phyloP scores from a whole-genome alignment of 2,888 invertebrate genomes.

The Drosophila pegasa region DNA sequence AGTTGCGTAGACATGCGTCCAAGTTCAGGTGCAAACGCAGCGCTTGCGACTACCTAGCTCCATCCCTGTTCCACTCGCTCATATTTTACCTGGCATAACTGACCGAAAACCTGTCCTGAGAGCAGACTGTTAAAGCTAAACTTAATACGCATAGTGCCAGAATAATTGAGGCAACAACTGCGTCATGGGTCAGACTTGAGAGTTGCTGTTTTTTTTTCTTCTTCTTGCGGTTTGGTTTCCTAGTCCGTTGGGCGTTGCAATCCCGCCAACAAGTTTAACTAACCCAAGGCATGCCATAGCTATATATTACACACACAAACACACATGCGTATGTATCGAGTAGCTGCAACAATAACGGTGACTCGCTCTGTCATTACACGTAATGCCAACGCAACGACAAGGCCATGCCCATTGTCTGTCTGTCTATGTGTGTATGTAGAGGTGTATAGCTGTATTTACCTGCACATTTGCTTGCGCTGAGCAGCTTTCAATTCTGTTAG shows the following conservation, averaged over 20 bases:
- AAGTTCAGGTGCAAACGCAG: constrained; percentile 77
- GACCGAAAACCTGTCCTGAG: constrained; percentile 48
- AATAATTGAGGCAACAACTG: constrained; percentile 52
- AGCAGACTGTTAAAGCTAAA: constrained; percentile 41
- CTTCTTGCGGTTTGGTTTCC: constrained; percentile 34
- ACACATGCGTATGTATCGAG: constrained; percentile 10
- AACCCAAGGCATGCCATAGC: constrained; percentile 37
- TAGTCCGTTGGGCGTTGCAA: constrained; percentile 32
- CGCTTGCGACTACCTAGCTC: constrained; percentile 20
- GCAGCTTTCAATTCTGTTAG: constrained; percentile 51
- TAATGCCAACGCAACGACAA: constrained; percentile 57
- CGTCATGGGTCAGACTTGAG: constrained; percentile 63
- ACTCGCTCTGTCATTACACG: constrained; percentile 45
- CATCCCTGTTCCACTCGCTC: constrained; percentile 23
- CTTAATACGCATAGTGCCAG: constrained; percentile 58
- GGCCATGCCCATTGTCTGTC: constrained; percentile 50
- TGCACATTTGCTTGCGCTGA: constrained; percentile 16
- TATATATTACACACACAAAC: constrained; percentile 2
- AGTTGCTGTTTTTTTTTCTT: constrained; percentile 2
- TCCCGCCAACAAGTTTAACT: constrained; percentile 54
- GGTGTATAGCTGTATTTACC: constrained; percentile 25
- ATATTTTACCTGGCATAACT: not conserved
- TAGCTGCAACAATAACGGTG: constrained; percentile 59
- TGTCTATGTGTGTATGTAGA: constrained; percentile 16
- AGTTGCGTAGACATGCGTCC: constrained; percentile 51